Base-by-base conservation (phyloP, 2,113 vertebrate genomes). In the Saimiri boliviensis region DNA sequence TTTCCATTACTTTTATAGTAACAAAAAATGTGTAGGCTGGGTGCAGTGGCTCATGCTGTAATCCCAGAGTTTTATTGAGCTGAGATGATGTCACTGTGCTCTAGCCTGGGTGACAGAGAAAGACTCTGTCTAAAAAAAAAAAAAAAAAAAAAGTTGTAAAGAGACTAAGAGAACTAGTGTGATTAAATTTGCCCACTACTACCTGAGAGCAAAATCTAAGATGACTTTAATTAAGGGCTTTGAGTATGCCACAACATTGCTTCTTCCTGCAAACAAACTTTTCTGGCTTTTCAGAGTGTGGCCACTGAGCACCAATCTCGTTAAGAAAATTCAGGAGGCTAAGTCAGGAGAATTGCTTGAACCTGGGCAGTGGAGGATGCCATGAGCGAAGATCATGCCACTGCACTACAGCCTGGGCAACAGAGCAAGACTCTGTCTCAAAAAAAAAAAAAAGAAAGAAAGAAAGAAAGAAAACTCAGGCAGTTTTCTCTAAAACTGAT, bases 1-100 rank as follows among this genome's bases (percentile, higher is more conserved):
- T 96, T 94, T 54, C 40, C 54, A 77, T 66, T 94, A 74, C 6
- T 90, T 95, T 84, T 37, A 58, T 27, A 86, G 56, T 70, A 89
- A 58, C 73, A 6, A 81, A 96, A 90, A 35, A 80, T 37, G 40
- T 25, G 30, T 81, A 84, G 87, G 63, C 60, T 0, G 2, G 27
- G 60, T 32, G 60, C 12, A 14, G 60, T 14, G 27, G 60, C 60
- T 63, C 60, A 63, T 63, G 60, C 60, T 32, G 27, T 63, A 63
- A 63, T 63, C 27, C 60, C 27, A 63, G 60, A 12, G 60, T 32
- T 63, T 12, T 5, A 32, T 27, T 63, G 13, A 63, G 60, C 60
- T 6, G 2, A 63, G 5, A 63, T 63, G 6, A 6, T 32, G 27
- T 63, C 27, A 32, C 60, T 63, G 27, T 27, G 32, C 60, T 63